Percentiles rank a stretch among this genome's conserved stretches.
These are phyloP conservation scores for Setophaga coronata DNA, from an alignment of 2,113 vertebrate genomes.

Conservation along the genomic window DNA sequence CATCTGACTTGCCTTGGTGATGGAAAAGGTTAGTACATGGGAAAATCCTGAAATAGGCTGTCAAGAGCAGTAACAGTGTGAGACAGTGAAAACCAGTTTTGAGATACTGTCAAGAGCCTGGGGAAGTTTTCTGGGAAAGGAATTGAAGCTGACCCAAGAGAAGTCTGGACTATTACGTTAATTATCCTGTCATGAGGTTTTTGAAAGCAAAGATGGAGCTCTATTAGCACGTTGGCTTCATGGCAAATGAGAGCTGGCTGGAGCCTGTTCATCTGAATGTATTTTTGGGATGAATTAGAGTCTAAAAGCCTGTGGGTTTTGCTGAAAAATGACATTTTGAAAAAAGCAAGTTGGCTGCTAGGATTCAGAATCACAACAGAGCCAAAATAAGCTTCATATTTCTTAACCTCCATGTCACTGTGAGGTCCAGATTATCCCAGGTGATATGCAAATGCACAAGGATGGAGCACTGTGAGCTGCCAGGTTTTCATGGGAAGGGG, in stretches of 20 bases:
- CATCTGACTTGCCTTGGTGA: background rate
- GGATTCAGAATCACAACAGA: background rate
- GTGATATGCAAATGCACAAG: background rate
- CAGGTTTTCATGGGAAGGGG: background rate
- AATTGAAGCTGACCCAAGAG: background rate
- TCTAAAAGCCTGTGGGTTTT: conserved; percentile 3
- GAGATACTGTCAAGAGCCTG: background rate
- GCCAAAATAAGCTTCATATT: conserved; percentile 44
- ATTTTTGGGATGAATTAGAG: conserved; percentile 42
- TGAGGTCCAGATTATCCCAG: background rate
- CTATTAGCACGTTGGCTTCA: conserved; percentile 26
- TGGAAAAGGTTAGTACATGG: background rate
- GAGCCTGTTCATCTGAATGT: conserved; percentile 28
- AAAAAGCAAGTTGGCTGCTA: conserved; percentile 37
- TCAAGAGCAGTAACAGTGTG: background rate
- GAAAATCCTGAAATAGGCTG: background rate
- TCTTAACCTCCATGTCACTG: background rate
- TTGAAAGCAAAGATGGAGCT: conserved; percentile 32
- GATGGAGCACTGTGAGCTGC: background rate
- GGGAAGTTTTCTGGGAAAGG: background rate
- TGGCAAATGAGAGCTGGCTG: conserved; percentile 39
- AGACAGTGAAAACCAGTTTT: background rate
- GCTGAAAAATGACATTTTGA: conserved; percentile 45
- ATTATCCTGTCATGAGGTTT: conserved; percentile 31
- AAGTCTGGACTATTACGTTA: conserved; percentile 37